Base-by-base conservation (phyloP, 92 coral and sea anemone species). In the Zoanthus solanderi region DNA sequence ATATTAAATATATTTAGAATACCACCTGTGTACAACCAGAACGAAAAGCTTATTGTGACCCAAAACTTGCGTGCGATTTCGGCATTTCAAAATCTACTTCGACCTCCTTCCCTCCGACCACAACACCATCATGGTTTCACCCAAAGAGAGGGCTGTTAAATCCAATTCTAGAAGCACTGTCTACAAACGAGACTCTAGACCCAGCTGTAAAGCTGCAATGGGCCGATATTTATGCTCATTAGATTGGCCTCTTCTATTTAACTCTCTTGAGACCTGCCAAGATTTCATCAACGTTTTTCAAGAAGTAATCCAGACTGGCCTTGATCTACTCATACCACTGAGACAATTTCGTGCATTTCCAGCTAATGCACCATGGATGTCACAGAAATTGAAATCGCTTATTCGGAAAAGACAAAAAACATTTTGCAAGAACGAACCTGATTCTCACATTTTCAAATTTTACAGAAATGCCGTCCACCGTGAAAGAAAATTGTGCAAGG, bases 391-490 rank as follows among this genome's bases (percentile, higher is more conserved):
- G 85, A 84, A 84, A 48, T 84, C 88, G 12, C 66, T 84, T 23
- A 23, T 23, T 23, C 23, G 23, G 23, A 23, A 23, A 23, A 23
- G 23, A 23, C 23, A 23, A 23, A 23, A 23, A 23, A 23, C 23
- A 23, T 23, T 23, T 23, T 23, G 23, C 23, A 23, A 23, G 23
- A 23, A 23, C 23, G 23, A 0, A 23, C 23, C 23, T 23, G 23
- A 23, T 23, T 23, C 23, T 23, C 23, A 23, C 0, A 74, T 31
- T 15, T 79, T 79, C 23, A 16, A 3, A 81, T 58, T 81, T 42
- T 54, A 81, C 53, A 81, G 86, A 81, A 81, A 57, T 37, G 73
- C 86, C 67, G 83, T 78, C 34, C 52, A 78, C 60, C 83, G 94
- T 12, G 76, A 84, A 30, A 68, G 92, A 50, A 92, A 92, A 48